Conservation (phyloP, 2,113 vertebrate genomes). For the Nibea albiflora region DNA sequence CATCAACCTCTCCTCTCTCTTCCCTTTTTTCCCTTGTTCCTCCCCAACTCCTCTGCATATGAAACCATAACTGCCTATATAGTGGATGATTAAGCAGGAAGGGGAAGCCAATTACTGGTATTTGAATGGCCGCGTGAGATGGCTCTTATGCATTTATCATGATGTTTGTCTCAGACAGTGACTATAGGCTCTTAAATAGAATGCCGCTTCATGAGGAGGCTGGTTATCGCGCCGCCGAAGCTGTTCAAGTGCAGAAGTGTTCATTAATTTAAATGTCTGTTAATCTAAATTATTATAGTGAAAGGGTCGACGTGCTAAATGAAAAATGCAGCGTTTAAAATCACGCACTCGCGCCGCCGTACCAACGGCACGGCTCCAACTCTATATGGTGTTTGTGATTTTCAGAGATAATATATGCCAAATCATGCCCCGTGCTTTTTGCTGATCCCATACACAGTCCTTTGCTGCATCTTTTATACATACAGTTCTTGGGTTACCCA, state of each 20-base stretch:
- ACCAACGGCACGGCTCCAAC: conserved; percentile 9
- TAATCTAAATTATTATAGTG: conserved; percentile 7
- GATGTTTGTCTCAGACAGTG: conserved; percentile 32
- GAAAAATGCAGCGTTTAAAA: conserved; percentile 34
- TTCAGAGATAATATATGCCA: conserved; percentile 68
- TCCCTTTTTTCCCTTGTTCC: conserved; percentile 39
- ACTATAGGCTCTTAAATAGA: conserved; percentile 41
- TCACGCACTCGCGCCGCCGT: conserved; percentile 12
- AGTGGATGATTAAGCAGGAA: conserved; percentile 66
- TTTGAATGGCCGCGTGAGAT: conserved; percentile 56
- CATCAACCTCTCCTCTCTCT: conserved; percentile 40
- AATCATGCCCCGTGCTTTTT: conserved; percentile 68
- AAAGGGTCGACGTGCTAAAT: conserved; percentile 12
- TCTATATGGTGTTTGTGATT: conserved; percentile 44
- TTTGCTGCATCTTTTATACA: conserved; percentile 69
- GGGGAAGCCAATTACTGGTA: conserved; percentile 67
- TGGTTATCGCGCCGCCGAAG: conserved; percentile 18
- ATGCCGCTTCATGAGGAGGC: conserved; percentile 7
- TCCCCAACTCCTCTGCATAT: conserved; percentile 63
- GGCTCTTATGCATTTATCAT: conserved; percentile 51
- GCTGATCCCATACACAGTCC: conserved; percentile 69
- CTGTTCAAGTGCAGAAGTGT: conserved; percentile 14
- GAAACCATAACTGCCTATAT: conserved; percentile 61
- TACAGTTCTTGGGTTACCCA: conserved; percentile 65
- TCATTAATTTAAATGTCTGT: conserved; percentile 47